Evolutionary conservation across 2,797 vertebrate genomes (phyloP).

Genomic region (Sus cebifrons): DNA sequence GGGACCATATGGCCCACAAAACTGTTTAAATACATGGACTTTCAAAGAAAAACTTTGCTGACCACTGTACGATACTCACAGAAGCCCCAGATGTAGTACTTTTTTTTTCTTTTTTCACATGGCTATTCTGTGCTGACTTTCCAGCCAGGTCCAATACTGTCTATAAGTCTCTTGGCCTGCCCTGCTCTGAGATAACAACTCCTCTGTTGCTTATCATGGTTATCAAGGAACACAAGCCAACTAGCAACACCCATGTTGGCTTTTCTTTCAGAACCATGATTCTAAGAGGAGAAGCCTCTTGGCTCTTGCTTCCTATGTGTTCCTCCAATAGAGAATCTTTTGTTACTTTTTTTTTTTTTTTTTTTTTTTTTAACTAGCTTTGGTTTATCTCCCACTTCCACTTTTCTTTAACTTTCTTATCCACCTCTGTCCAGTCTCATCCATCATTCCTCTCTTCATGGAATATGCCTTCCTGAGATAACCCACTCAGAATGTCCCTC

Average conservation of each 20-base stretch:
- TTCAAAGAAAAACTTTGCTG: background rate
- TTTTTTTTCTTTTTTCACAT: slow-evolving; percentile 3
- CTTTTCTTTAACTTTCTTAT: slow-evolving; percentile 39
- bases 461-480: background rate
- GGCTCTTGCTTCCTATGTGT: background rate
- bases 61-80: background rate
- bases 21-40: slow-evolving; percentile 20
- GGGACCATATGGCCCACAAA: background rate
- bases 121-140: background rate
- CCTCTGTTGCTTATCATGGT: background rate
- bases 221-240: background rate
- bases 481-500: background rate
- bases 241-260: background rate
- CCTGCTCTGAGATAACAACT: background rate
- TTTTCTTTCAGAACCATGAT: background rate
- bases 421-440: background rate
- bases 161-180: background rate
- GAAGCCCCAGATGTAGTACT: background rate
- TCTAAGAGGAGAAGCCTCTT: background rate
- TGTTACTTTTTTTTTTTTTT: background rate
- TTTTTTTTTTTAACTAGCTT: background rate
- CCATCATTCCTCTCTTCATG: background rate
- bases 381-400: background rate
- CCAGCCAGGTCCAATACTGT: background rate
- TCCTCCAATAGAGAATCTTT: background rate